Evolutionary conservation across 1,140 invertebrate species (phyloP), one percentile per base, ranked within the genome.

Genomic region (Drosophila kurseongensis): DNA sequence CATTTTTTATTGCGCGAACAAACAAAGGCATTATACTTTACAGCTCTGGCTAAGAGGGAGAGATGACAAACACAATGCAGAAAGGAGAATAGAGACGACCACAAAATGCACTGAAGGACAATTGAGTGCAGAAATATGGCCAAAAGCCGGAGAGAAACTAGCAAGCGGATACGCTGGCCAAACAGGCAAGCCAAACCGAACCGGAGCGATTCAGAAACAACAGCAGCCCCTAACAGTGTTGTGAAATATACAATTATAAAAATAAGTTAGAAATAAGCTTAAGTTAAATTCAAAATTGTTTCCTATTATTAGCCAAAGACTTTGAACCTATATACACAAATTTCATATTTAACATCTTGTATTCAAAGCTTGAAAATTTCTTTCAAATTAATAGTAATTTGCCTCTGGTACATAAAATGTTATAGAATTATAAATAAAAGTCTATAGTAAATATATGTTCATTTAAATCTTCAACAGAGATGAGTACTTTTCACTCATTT

Each of bases 21-120:
- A 90, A 89, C 84, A 88, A 89, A 90, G 67, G 84, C 84, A 89
- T 89, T 89, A 84, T 89, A 80, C 79, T 84, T 88, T 80, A 88
- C 84, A 80, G 63, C 80, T 52, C 54, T 12, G 27, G 55, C 29
- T 59, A 45, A 51, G 38, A 50, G 32, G 57, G 35, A 59, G 38
- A 77, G 50, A 60, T 68, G 40, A 59, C 36, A 67, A 63, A 71
- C 60, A 72, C 47, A 51, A 62, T 55, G 42, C 14, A 62, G 48
- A 59, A 71, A 41, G n/a, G 3, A 38, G 74, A 76, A 60, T 48
- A 35, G 41, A 58, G 52, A 48, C 68, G 60, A 73, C 83, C 72
- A 41, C 80, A 83, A 89, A 89, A 79, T 88, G 56, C 80, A 73
- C 75, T 88, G 82, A 88, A 88, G 84, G 72, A 88, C 84, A 88